Conservation (phyloP, 2,113 vertebrate species). For the Oostethus manadensis region DNA sequence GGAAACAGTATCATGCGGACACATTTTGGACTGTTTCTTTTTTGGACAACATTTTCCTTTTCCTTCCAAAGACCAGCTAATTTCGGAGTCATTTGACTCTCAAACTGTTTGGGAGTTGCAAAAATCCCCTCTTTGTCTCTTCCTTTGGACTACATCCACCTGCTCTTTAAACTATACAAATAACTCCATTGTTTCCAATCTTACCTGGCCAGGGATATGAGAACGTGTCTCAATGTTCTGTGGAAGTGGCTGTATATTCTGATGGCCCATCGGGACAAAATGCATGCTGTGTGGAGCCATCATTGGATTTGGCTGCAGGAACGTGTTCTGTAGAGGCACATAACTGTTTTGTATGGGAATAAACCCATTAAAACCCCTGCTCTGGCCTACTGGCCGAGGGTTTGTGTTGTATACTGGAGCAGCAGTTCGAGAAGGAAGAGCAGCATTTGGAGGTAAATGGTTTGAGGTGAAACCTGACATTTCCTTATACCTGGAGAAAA, state of each 20-base stretch:
- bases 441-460: constrained; percentile 7
- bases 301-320: constrained; percentile 6
- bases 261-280: constrained; percentile 8
- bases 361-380: constrained; percentile 4
- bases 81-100: too few relatives aligned
- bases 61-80: too few relatives aligned
- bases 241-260: constrained; percentile 4
- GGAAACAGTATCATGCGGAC: too few relatives aligned
- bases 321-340: constrained; percentile 4
- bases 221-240: constrained; percentile 5
- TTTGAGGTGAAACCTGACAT: constrained; percentile 6
- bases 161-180: background rate
- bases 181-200: background rate
- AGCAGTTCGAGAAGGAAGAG: background rate
- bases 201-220: constrained; percentile 4
- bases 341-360: constrained; percentile 7
- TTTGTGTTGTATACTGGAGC: background rate
- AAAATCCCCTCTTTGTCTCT: too few relatives aligned
- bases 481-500: background rate
- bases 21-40: background rate
- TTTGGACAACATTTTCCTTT: too few relatives aligned
- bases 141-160: background rate
- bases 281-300: constrained; percentile 4
- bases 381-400: constrained; percentile 6
- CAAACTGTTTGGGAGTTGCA: too few relatives aligned